Evolutionary conservation across 2,113 vertebrate genomes (phyloP), one percentile per base, ranked within the genome.

Genomic region (Charadrius vociferus): DNA sequence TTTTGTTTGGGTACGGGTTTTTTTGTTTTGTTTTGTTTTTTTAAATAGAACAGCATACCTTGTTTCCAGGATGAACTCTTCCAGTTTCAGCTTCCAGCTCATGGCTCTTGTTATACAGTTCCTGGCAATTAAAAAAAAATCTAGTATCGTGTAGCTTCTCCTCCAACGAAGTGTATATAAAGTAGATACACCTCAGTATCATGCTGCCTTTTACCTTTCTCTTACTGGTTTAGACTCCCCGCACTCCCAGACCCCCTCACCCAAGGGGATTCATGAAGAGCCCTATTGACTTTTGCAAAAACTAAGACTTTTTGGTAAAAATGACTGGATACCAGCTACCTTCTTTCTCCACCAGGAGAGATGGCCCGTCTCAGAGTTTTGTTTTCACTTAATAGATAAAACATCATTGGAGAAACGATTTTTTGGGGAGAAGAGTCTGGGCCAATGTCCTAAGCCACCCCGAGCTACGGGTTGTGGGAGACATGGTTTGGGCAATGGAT

Each of bases 31-130:
- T 41, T 41, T 41, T 41, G n/a, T n/a, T 12, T 41, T 41, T 41
- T 41, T 41, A 41, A 41, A 41, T 24, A 50, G 13, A 50, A 24
- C 53, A 19, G 6, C 18, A 14, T 45, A 55, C 23, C 13, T 72
- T 82, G 7, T 29, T 78, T 82, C 32, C 27, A 56, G 12, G 20
- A 72, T 23, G 7, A 24, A 52, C 26, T 45, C 62, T 34, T 90
- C 43, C n/a, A 63, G 22, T 15, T 91, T 89, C 47, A 55, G 29
- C 32, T 90, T 63, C 17, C 30, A 81, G 16, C 14, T 89, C 29
- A 52, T 27, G 24, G 4, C 5, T 93, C 34, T 61, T 62, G 6
- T 82, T 72, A 36, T 7, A 16, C 0, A 0, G 23, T 19, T 79
- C 22, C 62, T 45, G 4, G 8, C 21, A 83, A 65, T 12, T 32